A percentile compares a stretch with the other conserved stretches of the same genome.
Conservation (phyloP, 1,140 invertebrate genomes). For the Drosophila mauritiana region DNA sequence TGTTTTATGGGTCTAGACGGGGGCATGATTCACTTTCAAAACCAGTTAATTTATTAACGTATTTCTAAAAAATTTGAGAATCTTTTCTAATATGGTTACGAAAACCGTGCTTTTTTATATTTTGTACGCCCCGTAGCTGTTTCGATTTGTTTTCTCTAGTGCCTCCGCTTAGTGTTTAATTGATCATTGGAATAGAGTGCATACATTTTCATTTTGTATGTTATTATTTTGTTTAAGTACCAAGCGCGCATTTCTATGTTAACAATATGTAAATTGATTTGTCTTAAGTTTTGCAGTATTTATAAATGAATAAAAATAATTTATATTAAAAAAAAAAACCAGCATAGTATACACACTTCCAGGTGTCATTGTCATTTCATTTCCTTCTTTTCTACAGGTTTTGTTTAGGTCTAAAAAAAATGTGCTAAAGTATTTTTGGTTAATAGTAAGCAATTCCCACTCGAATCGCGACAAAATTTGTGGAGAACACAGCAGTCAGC, state of each 20-base stretch:
- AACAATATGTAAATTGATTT: constrained; percentile 51
- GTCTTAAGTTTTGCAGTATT: constrained; percentile 71
- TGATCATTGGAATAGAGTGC: constrained; percentile 11
- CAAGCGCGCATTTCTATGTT: constrained; percentile 64
- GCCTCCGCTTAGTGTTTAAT: constrained; percentile 40
- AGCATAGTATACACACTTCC: background rate
- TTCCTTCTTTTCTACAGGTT: constrained; percentile 46
- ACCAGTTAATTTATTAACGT: background rate
- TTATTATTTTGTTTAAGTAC: constrained; percentile 36
- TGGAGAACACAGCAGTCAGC: constrained; percentile 16
- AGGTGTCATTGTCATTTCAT: constrained; percentile 19
- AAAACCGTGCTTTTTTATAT: constrained; percentile 3
- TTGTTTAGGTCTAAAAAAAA: constrained; percentile 46
- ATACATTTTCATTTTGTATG: constrained; percentile 8
- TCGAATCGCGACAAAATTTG: constrained; percentile 38
- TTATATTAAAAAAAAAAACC: constrained; percentile 13
- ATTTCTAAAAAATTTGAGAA: background rate
- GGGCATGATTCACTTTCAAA: background rate
- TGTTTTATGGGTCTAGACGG: constrained; percentile 74
- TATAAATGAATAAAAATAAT: constrained; percentile 62
- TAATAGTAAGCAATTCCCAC: constrained; percentile 28
- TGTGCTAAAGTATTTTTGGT: constrained; percentile 56
- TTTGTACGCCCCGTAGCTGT: constrained; percentile 11
- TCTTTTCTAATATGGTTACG: constrained; percentile 3
- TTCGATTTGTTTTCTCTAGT: constrained; percentile 43